These are phyloP conservation scores for Arrhopalites spinosus DNA, from an alignment of 2,888 invertebrate genomes.

Conservation along the genomic window DNA sequence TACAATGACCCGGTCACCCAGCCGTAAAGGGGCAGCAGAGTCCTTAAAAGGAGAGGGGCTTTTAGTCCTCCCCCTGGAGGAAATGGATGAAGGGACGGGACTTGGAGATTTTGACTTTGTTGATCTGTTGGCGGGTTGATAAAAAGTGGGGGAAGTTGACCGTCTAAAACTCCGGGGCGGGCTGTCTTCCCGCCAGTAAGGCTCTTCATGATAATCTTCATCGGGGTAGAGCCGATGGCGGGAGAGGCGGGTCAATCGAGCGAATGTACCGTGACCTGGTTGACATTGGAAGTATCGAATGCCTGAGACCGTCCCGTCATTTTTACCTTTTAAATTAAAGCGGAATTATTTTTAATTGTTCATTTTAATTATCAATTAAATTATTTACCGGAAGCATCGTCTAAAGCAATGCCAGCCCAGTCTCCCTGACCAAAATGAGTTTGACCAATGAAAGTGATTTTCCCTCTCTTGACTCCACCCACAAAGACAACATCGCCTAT, in stretches of 20 bases:
- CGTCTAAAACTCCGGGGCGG: slow-evolving; percentile 23
- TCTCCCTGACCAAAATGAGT: slow-evolving; percentile 98
- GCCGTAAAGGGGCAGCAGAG: slow-evolving; percentile 63
- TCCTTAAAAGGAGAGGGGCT: slow-evolving; percentile 32
- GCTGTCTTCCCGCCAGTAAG: slow-evolving; percentile 40
- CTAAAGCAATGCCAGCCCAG: slow-evolving; percentile 97
- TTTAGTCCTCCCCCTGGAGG: slow-evolving; percentile 47
- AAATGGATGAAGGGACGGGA: slow-evolving; percentile 7
- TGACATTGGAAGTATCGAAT: slow-evolving; percentile 80
- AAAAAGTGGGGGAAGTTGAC: slow-evolving; percentile 48
- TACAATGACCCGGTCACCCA: slow-evolving; percentile 91
- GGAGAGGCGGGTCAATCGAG: slow-evolving; percentile 80
- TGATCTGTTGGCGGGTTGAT: too few relatives aligned
- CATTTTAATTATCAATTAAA: too few relatives aligned
- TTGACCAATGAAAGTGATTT: slow-evolving; percentile 91
- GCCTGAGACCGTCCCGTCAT: slow-evolving; percentile 93
- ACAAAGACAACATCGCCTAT: slow-evolving; percentile 90
- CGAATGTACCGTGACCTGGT: slow-evolving; percentile 82
- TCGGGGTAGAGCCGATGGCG: slow-evolving; percentile 67
- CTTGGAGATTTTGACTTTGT: slow-evolving; percentile 54
- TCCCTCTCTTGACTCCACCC: slow-evolving; percentile 86
- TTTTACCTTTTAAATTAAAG: slow-evolving; percentile 83
- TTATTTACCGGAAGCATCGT: slow-evolving; percentile 83
- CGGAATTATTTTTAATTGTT: too few relatives aligned
- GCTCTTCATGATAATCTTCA: slow-evolving; percentile 58